Percentiles rank a stretch among this genome's conserved stretches.
These are phyloP conservation scores for Ips nitidus DNA, from an alignment of 1,140 invertebrate genomes.

Conservation along the genomic window DNA sequence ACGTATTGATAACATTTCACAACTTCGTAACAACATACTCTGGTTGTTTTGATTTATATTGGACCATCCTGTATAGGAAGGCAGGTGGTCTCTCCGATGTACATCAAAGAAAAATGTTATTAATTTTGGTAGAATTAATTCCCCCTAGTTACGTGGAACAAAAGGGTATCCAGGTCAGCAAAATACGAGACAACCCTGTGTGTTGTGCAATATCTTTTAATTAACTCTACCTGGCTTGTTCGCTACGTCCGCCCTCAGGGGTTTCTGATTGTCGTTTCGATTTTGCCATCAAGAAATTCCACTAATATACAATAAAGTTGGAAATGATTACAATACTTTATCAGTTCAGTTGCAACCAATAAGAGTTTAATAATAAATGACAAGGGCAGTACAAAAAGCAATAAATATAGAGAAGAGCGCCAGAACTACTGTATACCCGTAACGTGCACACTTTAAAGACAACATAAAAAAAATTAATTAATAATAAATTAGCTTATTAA, in stretches of 20 bases:
- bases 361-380: no score
- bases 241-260: slow-evolving; percentile 3
- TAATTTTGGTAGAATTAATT: slow-evolving; percentile 9
- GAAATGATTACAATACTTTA: no score
- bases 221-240: slow-evolving; percentile 18
- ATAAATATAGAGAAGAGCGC: no score
- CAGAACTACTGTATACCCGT: no score
- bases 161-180: slow-evolving; percentile 12
- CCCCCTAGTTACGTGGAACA: not conserved
- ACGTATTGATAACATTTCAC: no score
- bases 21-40: no score
- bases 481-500: not conserved
- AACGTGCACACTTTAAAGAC: no score
- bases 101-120: slow-evolving; percentile 10
- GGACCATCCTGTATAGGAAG: no score
- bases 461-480: not conserved
- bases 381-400: no score
- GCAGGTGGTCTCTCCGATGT: no score
- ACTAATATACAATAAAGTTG: not conserved
- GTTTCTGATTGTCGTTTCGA: not conserved
- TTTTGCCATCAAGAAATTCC: not conserved
- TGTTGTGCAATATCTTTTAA: slow-evolving; percentile 28
- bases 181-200: slow-evolving; percentile 10
- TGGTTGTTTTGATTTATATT: no score
- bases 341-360: no score